Evolutionary conservation across 2,888 invertebrate genomes (phyloP).

Genomic region (Drepana falcataria): DNA sequence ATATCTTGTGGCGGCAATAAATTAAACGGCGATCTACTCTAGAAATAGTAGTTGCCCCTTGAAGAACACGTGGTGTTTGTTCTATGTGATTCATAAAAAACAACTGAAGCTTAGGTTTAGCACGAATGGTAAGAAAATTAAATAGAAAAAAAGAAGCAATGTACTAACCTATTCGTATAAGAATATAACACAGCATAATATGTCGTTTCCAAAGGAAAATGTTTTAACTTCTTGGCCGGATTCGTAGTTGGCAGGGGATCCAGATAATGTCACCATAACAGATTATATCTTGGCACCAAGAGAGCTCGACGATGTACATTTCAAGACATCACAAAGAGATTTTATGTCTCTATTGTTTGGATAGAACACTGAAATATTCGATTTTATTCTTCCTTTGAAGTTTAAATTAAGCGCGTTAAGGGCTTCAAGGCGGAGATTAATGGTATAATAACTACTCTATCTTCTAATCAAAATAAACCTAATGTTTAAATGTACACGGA

Average conservation of each 20-base stretch:
- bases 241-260: conserved; percentile 62
- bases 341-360: conserved; percentile 43
- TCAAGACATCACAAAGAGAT: conserved; percentile 53
- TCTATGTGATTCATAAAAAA: no score
- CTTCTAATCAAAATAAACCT: no score
- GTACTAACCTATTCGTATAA: not conserved
- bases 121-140: no score
- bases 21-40: no score
- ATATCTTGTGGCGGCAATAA: no score
- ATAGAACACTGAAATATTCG: conserved; percentile 10
- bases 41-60: no score
- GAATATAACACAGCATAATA: conserved; percentile 9
- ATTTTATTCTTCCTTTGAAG: conserved; percentile 2
- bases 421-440: no score
- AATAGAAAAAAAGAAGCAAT: not conserved
- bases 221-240: conserved; percentile 58
- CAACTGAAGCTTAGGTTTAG: no score
- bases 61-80: no score
- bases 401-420: not conserved
- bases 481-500: no score
- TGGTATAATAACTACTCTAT: no score
- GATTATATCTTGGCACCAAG: conserved; percentile 73
- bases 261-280: conserved; percentile 75
- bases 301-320: conserved; percentile 40
- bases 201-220: conserved; percentile 41